These are phyloP conservation scores for Noctua fimbriata DNA, from an alignment of 2,888 invertebrate genomes.

Conservation along the genomic window DNA sequence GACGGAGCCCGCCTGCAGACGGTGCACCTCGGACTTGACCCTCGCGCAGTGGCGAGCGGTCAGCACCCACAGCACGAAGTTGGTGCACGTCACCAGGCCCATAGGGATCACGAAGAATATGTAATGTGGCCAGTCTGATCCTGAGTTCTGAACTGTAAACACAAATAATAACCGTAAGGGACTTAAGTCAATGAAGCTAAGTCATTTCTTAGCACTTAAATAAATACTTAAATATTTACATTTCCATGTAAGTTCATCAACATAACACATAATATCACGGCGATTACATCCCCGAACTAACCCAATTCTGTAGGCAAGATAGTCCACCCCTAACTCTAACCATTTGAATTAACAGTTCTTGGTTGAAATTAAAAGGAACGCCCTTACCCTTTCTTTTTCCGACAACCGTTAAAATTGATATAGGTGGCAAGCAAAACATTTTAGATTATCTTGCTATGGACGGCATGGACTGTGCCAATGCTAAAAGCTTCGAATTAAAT, in stretches of 20 bases:
- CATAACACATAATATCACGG: neutral
- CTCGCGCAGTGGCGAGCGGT: conserved; percentile 93
- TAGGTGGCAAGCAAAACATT: neutral
- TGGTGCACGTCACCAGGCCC: conserved; percentile 91
- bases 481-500: conserved; percentile 5
- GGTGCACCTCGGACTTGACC: conserved; percentile 94
- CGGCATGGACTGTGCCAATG: neutral
- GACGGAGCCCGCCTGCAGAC: conserved; percentile 91
- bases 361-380: neutral
- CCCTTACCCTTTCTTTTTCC: neutral
- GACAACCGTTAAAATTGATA: neutral
- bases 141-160: conserved; percentile 82
- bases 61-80: conserved; percentile 92
- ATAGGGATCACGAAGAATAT: conserved; percentile 92
- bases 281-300: neutral
- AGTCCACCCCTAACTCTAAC: neutral
- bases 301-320: neutral
- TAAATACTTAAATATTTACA: neutral
- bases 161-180: conserved; percentile 9
- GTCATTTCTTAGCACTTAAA: neutral
- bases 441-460: neutral
- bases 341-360: neutral
- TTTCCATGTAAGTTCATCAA: neutral
- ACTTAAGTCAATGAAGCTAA: neutral
- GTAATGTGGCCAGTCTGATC: conserved; percentile 86